Conservation (phyloP, 2,113 vertebrate genomes). For the Corythoichthys intestinalis region DNA sequence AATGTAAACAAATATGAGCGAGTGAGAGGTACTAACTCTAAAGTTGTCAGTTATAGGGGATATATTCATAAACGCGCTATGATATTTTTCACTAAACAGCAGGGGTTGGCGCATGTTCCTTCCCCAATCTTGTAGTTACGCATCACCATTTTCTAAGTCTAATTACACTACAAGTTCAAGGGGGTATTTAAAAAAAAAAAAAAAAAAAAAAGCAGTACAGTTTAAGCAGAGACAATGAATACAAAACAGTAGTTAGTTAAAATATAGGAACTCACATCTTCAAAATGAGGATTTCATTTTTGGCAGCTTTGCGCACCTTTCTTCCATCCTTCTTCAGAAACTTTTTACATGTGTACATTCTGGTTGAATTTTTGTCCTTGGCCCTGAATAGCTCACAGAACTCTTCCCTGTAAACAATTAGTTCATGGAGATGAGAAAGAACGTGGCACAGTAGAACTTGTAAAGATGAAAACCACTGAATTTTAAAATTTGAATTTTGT, state of each 20-base stretch:
- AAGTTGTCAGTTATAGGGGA: too few relatives aligned
- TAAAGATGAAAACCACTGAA: not conserved
- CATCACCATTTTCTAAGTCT: not conserved
- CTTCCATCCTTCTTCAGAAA: constrained; percentile 96
- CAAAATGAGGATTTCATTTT: constrained; percentile 96
- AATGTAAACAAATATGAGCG: not conserved
- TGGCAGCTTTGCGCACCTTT: constrained; percentile 95
- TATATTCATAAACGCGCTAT: too few relatives aligned
- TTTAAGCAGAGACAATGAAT: not conserved
- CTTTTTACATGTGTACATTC: constrained; percentile 96
- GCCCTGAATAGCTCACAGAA: constrained; percentile 98
- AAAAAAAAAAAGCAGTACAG: not conserved
- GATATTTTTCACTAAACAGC: not conserved
- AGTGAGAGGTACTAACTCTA: too few relatives aligned
- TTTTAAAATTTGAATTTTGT: not conserved
- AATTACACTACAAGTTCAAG: constrained; percentile 9
- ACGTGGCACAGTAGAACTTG: not conserved
- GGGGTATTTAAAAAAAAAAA: constrained; percentile 19
- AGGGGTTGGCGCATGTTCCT: not conserved
- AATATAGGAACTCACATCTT: constrained; percentile 85
- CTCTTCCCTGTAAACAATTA: constrained; percentile 82
- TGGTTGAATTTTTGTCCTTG: constrained; percentile 91
- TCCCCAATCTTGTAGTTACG: too few relatives aligned
- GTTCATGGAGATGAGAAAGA: not conserved
- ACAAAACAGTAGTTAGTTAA: not conserved